phyloP scores from a whole-genome alignment of 2,888 invertebrate species.

The Boloria selene region DNA sequence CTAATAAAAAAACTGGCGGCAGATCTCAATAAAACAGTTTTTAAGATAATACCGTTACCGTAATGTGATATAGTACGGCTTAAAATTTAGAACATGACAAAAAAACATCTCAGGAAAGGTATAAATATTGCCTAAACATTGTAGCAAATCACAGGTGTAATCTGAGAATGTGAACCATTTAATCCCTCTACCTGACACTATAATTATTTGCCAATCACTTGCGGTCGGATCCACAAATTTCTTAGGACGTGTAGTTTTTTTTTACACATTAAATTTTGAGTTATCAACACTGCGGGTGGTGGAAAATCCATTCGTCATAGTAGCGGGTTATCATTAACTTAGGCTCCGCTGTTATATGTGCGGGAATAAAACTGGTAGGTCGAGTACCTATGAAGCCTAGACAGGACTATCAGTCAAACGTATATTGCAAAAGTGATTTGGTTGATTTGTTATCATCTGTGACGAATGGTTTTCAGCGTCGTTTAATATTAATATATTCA shows the following conservation, averaged over 20 bases:
- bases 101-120: conserved; percentile 3
- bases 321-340: conserved; percentile 45
- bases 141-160: conserved; percentile 12
- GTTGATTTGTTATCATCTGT: conserved; percentile 40
- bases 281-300: conserved; percentile 43
- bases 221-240: conserved; percentile 24
- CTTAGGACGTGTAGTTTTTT: conserved; percentile 14
- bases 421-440: conserved; percentile 40
- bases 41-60: no score
- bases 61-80: no score
- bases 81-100: not conserved
- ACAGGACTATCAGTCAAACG: conserved; percentile 41
- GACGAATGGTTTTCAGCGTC: conserved; percentile 39
- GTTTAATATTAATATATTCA: conserved; percentile 43
- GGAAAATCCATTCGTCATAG: conserved; percentile 44
- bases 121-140: conserved; percentile 7
- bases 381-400: conserved; percentile 34
- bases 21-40: no score
- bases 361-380: conserved; percentile 44
- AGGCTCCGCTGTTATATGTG: conserved; percentile 44
- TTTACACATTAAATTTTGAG: conserved; percentile 27
- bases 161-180: conserved; percentile 20
- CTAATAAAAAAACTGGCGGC: no score
- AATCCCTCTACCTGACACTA: conserved; percentile 22
- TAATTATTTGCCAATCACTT: conserved; percentile 29